phyloP scores from a whole-genome alignment of 2,113 vertebrate species.

The Scartelaos histophorus region DNA sequence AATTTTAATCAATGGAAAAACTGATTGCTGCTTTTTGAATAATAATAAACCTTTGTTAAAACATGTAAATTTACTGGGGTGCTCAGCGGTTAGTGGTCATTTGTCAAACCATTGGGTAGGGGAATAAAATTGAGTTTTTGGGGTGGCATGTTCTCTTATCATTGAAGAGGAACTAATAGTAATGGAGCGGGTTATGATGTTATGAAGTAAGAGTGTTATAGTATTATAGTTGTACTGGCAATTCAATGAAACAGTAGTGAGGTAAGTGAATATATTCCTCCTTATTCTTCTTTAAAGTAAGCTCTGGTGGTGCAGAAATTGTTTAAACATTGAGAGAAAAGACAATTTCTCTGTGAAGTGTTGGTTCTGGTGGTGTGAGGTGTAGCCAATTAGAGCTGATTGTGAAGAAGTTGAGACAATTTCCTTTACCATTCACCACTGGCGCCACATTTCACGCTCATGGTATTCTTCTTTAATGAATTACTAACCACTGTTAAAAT shows the following conservation, averaged over 20 bases:
- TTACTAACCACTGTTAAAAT: neutral
- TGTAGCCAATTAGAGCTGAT: slow-evolving; percentile 59
- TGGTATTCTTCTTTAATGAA: neutral
- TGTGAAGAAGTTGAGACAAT: slow-evolving; percentile 42
- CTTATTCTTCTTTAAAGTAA: neutral
- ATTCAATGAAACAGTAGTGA: neutral
- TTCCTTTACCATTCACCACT: slow-evolving; percentile 29
- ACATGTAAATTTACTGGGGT: slow-evolving; percentile 55
- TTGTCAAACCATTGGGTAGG: neutral
- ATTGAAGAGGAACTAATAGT: too few relatives aligned
- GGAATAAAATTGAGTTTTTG: neutral
- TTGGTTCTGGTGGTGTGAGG: slow-evolving; percentile 52
- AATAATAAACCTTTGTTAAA: slow-evolving; percentile 48
- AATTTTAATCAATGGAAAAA: slow-evolving; percentile 20
- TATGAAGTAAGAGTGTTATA: too few relatives aligned
- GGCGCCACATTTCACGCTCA: neutral
- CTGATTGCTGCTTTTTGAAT: slow-evolving; percentile 50
- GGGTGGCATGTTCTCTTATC: neutral
- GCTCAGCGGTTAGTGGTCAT: slow-evolving; percentile 1
- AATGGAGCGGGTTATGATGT: too few relatives aligned
- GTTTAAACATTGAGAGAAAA: slow-evolving; percentile 45
- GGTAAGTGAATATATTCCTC: neutral
- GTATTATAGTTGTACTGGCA: too few relatives aligned
- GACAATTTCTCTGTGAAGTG: slow-evolving; percentile 45
- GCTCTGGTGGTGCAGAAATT: slow-evolving; percentile 15